Conservation (phyloP, 2,888 invertebrate species). For the Ormyrus nitidulus region DNA sequence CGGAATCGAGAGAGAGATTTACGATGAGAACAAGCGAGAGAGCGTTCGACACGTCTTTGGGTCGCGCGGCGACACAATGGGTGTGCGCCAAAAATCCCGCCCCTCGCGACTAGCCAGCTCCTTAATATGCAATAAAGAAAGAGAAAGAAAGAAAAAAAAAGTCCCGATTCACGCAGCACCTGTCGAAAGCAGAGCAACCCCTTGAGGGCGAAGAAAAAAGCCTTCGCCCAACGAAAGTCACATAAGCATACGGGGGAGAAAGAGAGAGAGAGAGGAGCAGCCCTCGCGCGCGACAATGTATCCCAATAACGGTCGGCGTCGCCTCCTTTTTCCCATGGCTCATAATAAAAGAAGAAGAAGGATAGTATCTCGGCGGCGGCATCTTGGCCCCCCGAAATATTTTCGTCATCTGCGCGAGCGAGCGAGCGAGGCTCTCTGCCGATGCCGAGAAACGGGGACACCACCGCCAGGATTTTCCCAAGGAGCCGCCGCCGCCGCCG, state of each 20-base stretch:
- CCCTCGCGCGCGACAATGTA: background rate
- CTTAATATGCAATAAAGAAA: too few relatives aligned
- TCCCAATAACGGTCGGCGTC: slow-evolving; percentile 42
- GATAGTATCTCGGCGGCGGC: slow-evolving; percentile 36
- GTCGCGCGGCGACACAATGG: too few relatives aligned
- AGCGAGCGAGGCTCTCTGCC: background rate
- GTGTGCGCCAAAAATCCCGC: too few relatives aligned
- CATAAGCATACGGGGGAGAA: background rate
- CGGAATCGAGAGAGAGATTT: too few relatives aligned
- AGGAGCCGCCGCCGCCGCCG: slow-evolving; percentile 23
- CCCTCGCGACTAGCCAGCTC: too few relatives aligned
- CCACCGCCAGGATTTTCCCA: slow-evolving; percentile 51
- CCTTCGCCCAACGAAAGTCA: too few relatives aligned
- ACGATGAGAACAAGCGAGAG: too few relatives aligned
- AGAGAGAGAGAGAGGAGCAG: background rate
- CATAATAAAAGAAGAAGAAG: background rate
- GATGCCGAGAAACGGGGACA: slow-evolving; percentile 14
- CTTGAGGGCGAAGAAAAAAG: too few relatives aligned
- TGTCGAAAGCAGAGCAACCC: too few relatives aligned
- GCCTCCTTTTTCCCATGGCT: slow-evolving; percentile 53
- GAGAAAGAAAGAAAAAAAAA: too few relatives aligned
- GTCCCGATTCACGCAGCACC: too few relatives aligned
- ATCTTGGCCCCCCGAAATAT: slow-evolving; percentile 47
- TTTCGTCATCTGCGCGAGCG: slow-evolving; percentile 49
- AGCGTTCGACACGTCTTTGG: too few relatives aligned